Evolutionary conservation across 2,797 vertebrate genomes (phyloP).

Genomic region (Arctocebus calabarensis): DNA sequence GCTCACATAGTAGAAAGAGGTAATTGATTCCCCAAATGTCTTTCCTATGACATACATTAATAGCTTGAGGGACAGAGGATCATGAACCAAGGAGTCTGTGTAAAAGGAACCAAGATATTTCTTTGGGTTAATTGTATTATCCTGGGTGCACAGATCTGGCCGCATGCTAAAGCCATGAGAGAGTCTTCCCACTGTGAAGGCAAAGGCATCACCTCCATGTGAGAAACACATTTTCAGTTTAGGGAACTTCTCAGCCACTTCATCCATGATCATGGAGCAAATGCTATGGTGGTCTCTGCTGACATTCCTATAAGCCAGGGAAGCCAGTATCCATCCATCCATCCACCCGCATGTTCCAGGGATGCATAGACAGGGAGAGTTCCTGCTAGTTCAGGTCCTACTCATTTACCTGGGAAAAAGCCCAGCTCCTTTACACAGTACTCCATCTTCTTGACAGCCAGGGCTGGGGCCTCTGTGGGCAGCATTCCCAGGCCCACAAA

Average conservation of each 20-base stretch:
- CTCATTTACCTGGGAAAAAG: no score
- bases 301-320: conserved; percentile 93
- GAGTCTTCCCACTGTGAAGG: conserved; percentile 96
- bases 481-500: no score
- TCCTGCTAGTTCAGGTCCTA: no score
- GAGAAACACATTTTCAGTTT: conserved; percentile 98
- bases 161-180: conserved; percentile 95
- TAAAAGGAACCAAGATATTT: conserved; percentile 97
- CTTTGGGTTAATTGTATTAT: conserved; percentile 92
- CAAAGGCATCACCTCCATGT: conserved; percentile 98
- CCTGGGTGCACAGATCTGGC: conserved; percentile 95
- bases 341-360: no score
- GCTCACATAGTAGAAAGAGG: no score
- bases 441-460: no score
- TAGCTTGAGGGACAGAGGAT: conserved; percentile 91
- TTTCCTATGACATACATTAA: conserved; percentile 94
- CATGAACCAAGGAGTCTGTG: conserved; percentile 97
- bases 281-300: conserved; percentile 96
- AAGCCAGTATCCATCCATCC: no score
- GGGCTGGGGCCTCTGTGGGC: no score
- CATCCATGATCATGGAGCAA: conserved; percentile 98
- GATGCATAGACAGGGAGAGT: no score
- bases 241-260: conserved; percentile 96
- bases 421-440: no score
- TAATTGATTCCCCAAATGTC: conserved; percentile 23